Evolutionary conservation across 2,888 invertebrate species (phyloP), one percentile per base, ranked within the genome.

Genomic region (Cataglyphis altisquamis): DNA sequence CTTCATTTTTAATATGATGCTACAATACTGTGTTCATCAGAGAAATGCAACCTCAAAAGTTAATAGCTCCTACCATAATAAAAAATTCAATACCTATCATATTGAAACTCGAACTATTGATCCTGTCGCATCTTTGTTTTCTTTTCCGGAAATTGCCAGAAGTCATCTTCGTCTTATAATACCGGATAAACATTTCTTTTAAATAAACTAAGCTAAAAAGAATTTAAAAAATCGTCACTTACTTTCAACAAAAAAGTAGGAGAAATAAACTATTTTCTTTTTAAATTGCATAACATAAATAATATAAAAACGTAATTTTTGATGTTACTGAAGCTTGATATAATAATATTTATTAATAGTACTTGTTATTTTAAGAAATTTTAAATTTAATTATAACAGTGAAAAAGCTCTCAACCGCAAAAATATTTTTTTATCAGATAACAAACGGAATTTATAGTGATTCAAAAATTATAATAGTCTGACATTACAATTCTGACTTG

Each of bases 81-180:
- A 55, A 68, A 48, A 48, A 29, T 12, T 41, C 29, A 21, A 77
- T 41, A 77, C 6, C 9, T 67, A 70, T 72, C 73, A 3, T 12
- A 15, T 6, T 57, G 10, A 77, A 55, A 57, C 21, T 41, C 41
- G 21, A 77, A 41, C 8, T 18, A 15, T 70, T 68, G 55, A 55
- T 70, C 41, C n/a, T n/a, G 15, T 0, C n/a, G 29, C 21, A 57
- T 72, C 41, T 41, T 39, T 29, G 57, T 72, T 77, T 77, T 72
- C 25, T 25, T 25, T 29, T 70, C 15, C 15, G 15, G 15, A 70
- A 77, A 77, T 77, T 77, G 68, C 8, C 12, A 21, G n/a, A 10
- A 36, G 2, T 39, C 12, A 55, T 39, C 32, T 72, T 72, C 18
- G 6, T 48, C 18, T 0, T 4, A n/a, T 1, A 6, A 3, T 29